Conservation (phyloP, 2,888 invertebrate species). For the Melikaiella ostensackeni region DNA sequence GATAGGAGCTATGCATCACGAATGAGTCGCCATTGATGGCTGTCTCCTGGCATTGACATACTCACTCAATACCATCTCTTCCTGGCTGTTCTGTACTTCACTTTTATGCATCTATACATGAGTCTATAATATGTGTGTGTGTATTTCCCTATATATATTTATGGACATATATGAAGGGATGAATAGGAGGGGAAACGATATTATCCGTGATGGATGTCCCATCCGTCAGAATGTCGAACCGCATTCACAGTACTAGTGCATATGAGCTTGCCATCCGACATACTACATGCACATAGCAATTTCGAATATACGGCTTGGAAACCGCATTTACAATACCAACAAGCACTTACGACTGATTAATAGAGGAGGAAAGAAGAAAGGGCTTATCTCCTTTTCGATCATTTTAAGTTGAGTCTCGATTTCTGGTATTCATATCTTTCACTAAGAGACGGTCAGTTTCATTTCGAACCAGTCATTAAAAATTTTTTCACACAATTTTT, state of each 20-base stretch:
- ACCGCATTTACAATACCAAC: slow-evolving; percentile 22
- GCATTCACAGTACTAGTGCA: slow-evolving; percentile 16
- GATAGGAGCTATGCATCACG: slow-evolving; percentile 43
- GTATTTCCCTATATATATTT: not conserved
- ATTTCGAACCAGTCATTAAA: not conserved
- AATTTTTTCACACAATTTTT: no score
- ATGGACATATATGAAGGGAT: not conserved
- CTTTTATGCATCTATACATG: slow-evolving; percentile 2
- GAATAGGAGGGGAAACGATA: slow-evolving; percentile 40
- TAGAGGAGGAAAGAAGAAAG: slow-evolving; percentile 4
- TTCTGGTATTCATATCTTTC: slow-evolving; percentile 1
- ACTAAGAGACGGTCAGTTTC: not conserved
- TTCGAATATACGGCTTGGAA: slow-evolving; percentile 9
- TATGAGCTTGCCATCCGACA: not conserved
- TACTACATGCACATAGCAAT: slow-evolving; percentile 14
- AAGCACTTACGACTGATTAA: slow-evolving; percentile 38
- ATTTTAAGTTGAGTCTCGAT: not conserved
- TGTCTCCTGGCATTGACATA: slow-evolving; percentile 45
- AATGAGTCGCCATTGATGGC: slow-evolving; percentile 41
- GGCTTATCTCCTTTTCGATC: slow-evolving; percentile 22
- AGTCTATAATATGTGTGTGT: not conserved
- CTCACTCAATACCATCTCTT: slow-evolving; percentile 41
- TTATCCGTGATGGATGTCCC: slow-evolving; percentile 47
- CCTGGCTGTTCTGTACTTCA: slow-evolving; percentile 12
- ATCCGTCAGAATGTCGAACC: slow-evolving; percentile 33